phyloP scores from a whole-genome alignment of 2,113 vertebrate species.

The Synodontis membranacea region DNA sequence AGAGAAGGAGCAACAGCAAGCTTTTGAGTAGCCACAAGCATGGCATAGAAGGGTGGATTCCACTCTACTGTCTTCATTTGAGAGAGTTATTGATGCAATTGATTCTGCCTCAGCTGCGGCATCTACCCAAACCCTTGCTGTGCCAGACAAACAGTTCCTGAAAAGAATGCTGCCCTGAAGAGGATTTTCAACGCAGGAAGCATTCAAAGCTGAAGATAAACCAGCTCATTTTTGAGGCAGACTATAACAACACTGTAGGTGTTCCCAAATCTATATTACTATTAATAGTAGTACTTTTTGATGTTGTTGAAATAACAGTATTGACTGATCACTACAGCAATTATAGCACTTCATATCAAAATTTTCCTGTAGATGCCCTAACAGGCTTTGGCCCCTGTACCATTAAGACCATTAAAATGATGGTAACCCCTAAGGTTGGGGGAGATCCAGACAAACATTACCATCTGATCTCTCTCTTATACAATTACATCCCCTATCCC shows the following conservation, averaged over 20 bases:
- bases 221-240: not conserved
- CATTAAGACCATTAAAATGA: not conserved
- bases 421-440: not conserved
- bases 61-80: not conserved
- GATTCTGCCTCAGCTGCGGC: not conserved
- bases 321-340: not conserved
- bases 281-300: not conserved
- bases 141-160: slow-evolving; percentile 12
- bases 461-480: not conserved
- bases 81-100: slow-evolving; percentile 25
- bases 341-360: not conserved
- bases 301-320: not conserved
- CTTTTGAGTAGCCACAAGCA: not conserved
- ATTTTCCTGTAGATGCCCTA: not conserved
- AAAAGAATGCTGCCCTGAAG: not conserved
- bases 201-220: not conserved
- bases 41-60: not conserved
- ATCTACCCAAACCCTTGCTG: not conserved
- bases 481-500: not conserved
- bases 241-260: not conserved
- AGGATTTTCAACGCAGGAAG: not conserved
- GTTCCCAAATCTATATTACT: not conserved
- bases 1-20: not conserved
- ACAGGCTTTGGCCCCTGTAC: not conserved
- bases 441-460: not conserved